These are phyloP conservation scores for Chaetogeoica ovagalla DNA, from an alignment of 2,888 invertebrate species.

Conservation along the genomic window DNA sequence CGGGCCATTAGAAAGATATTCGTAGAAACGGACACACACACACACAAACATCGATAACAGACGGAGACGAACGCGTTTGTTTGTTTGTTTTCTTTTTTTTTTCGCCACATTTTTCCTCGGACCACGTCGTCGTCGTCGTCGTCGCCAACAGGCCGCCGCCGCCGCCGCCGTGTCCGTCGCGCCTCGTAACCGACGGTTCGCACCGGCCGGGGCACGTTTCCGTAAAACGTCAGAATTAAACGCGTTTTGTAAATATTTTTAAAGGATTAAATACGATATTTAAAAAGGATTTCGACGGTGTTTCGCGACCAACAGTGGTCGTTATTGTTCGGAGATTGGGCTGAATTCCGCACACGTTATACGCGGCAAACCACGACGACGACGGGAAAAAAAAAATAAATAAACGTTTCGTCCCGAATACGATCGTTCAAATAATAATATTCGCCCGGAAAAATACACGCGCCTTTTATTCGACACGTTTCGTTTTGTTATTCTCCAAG, in stretches of 20 bases:
- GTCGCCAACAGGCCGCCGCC: not conserved
- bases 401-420: not conserved
- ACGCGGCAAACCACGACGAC: too few species aligned
- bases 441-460: too few species aligned
- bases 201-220: constrained; percentile 11
- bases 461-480: too few species aligned
- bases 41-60: constrained; percentile 17
- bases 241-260: constrained; percentile 21
- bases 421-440: not conserved
- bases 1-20: constrained; percentile 43
- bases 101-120: not conserved
- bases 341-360: not conserved
- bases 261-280: constrained; percentile 15
- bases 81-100: constrained; percentile 33
- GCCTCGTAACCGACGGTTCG: too few species aligned
- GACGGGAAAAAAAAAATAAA: too few species aligned
- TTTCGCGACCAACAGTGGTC: not conserved
- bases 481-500: too few species aligned
- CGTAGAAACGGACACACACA: constrained; percentile 20
- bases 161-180: too few species aligned
- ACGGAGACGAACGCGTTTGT: constrained; percentile 36
- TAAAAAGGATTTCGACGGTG: too few species aligned
- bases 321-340: too few species aligned
- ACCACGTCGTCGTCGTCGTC: not conserved
- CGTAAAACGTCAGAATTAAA: not conserved